phyloP scores from a whole-genome alignment of 1,140 invertebrate species.

The Trissolcus basalis region DNA sequence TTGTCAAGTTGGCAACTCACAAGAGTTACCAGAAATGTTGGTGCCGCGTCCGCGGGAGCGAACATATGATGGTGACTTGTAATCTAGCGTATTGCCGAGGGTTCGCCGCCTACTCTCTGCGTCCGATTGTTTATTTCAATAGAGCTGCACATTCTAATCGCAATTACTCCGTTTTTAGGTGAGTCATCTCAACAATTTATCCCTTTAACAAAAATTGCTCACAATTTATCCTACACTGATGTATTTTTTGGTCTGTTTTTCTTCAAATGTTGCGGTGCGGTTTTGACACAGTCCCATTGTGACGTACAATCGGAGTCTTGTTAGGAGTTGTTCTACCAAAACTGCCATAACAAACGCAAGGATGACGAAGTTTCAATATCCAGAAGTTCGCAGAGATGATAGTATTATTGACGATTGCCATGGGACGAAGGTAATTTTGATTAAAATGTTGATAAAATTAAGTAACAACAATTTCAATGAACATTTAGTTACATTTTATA shows the following conservation, averaged over 20 bases:
- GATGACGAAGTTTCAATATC: slow-evolving; percentile 80
- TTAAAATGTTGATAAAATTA: slow-evolving; percentile 19
- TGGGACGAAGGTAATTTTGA: slow-evolving; percentile 83
- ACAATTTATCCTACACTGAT: neutral
- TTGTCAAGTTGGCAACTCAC: no score
- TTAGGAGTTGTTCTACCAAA: neutral
- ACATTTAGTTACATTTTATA: no score
- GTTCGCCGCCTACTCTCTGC: slow-evolving; percentile 3
- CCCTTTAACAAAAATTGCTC: neutral
- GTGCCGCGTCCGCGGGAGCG: neutral
- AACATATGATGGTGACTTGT: slow-evolving; percentile 20
- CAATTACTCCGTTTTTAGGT: neutral
- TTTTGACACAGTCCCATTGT: slow-evolving; percentile 3
- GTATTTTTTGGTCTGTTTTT: neutral
- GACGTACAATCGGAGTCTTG: neutral
- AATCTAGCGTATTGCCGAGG: neutral
- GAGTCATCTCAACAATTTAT: neutral
- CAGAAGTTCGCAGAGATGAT: slow-evolving; percentile 85
- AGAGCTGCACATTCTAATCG: neutral
- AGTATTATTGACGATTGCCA: slow-evolving; percentile 87
- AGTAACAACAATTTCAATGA: no score
- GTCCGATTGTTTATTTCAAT: neutral
- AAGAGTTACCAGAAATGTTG: neutral
- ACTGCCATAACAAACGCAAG: neutral
- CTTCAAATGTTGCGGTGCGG: neutral